Evolutionary conservation across 1,140 invertebrate species (phyloP).

Genomic region (Pseudomyrmex cubaensis): DNA sequence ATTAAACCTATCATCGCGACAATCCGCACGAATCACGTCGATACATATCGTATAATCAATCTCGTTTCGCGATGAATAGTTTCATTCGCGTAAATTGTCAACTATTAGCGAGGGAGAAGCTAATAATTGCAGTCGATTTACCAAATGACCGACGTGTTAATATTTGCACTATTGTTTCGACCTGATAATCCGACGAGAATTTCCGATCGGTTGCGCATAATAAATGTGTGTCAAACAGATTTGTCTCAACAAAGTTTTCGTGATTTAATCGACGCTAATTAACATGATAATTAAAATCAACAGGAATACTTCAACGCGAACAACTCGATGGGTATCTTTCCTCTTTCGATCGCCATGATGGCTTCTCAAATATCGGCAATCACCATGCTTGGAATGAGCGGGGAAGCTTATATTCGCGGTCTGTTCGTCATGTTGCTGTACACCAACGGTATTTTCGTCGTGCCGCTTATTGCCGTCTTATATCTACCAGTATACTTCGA

Average conservation of each 20-base stretch:
- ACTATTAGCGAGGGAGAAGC: conserved; percentile 47
- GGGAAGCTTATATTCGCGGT: conserved; percentile 93
- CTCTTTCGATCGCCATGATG: conserved; percentile 95
- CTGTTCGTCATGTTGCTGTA: conserved; percentile 93
- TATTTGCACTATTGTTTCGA: conserved; percentile 41
- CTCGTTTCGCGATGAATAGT: conserved; percentile 57
- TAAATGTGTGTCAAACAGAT: conserved; percentile 8
- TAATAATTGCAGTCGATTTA: conserved; percentile 12
- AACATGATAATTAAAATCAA: conserved; percentile 34
- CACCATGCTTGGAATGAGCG: conserved; percentile 93
- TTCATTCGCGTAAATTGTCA: conserved; percentile 11
- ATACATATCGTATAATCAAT: conserved; percentile 55
- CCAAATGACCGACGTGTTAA: conserved; percentile 31
- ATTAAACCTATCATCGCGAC: conserved; percentile 31
- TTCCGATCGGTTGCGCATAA: neutral
- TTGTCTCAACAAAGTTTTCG: neutral
- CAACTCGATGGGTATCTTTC: conserved; percentile 90
- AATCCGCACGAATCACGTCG: conserved; percentile 35
- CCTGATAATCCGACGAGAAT: neutral
- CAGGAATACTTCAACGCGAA: conserved; percentile 94
- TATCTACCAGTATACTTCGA: conserved; percentile 96
- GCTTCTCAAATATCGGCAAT: conserved; percentile 98
- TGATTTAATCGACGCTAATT: neutral
- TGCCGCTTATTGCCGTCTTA: conserved; percentile 91
- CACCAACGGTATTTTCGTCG: conserved; percentile 90